Evolutionary conservation across 2,888 invertebrate species (phyloP).

Genomic region (Agrochola lychnidis): DNA sequence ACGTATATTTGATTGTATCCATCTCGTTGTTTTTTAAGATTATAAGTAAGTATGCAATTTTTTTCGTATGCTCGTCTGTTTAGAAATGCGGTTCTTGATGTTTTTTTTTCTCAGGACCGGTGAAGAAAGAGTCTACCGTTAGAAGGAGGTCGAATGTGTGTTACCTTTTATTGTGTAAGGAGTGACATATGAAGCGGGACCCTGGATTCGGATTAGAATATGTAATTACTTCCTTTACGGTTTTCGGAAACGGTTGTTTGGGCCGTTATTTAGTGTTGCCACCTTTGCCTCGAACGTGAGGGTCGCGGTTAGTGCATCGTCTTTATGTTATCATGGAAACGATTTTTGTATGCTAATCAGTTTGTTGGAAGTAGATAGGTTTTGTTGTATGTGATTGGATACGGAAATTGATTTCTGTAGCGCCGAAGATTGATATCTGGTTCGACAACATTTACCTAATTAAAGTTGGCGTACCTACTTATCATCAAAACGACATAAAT

Average conservation of each 20-base stretch:
- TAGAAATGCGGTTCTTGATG: slow-evolving; percentile 84
- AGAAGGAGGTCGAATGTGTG: slow-evolving; percentile 80
- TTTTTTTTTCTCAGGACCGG: slow-evolving; percentile 87
- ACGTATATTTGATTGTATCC: slow-evolving; percentile 68
- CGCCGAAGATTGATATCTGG: slow-evolving; percentile 21
- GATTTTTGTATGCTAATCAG: slow-evolving; percentile 67
- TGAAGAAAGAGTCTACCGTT: slow-evolving; percentile 85
- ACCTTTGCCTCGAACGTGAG: slow-evolving; percentile 75
- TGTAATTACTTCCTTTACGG: slow-evolving; percentile 91
- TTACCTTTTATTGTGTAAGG: slow-evolving; percentile 83
- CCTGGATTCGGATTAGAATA: slow-evolving; percentile 88
- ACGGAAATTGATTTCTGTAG: slow-evolving; percentile 38
- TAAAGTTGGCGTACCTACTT: slow-evolving; percentile 14
- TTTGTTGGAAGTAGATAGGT: slow-evolving; percentile 43
- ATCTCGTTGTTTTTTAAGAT: slow-evolving; percentile 78
- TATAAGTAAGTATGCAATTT: slow-evolving; percentile 87
- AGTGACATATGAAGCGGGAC: slow-evolving; percentile 89
- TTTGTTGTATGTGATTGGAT: slow-evolving; percentile 41
- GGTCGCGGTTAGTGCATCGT: slow-evolving; percentile 66
- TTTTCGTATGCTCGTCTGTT: slow-evolving; percentile 77
- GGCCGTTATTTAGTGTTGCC: slow-evolving; percentile 80
- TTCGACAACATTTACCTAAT: slow-evolving; percentile 16
- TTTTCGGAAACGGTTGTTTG: slow-evolving; percentile 87
- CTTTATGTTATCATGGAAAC: slow-evolving; percentile 66
- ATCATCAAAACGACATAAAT: not conserved